Evolutionary conservation across 1,140 invertebrate genomes (phyloP), one percentile per base, ranked within the genome.

Genomic region (Drosophila takahashii): DNA sequence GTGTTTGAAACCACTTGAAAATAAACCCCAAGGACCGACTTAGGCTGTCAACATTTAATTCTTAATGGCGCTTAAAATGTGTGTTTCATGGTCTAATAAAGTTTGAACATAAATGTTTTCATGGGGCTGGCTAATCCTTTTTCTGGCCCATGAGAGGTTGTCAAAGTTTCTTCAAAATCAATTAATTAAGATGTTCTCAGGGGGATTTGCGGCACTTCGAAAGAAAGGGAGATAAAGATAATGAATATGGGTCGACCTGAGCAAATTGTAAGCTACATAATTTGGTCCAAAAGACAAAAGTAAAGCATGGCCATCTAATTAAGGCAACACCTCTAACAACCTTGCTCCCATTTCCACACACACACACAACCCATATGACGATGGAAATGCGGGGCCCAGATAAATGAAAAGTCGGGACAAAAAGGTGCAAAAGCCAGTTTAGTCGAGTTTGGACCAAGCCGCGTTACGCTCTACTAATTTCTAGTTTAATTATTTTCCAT

Each of bases 391-490:
- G 48, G 62, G 64, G 59, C 64, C 59, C 45, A 67, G 64, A 66
- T 65, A 67, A 52, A 67, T 67, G 60, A 51, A 65, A 67, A 67
- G 44, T 65, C 22, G 64, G 60, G 45, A 67, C 64, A 67, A 67
- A 67, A 67, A 52, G 64, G 64, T 65, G 64, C 59, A 67, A 65
- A 67, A 65, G 64, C 64, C 61, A 65, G 64, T 65, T 67, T 65
- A 70, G 67, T 32, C 34, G 16, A 37, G 59, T 22, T 64, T 65
- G 56, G 50, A 44, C 41, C 57, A 58, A 39, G 52, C 44, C 7
- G 71, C 11, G 65, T 79, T 89, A 87, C 83, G 83, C 83, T 87
- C 83, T 87, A 87, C 84, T 87, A 89, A 87, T 89, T 87, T 79
- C 62, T 66, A 72, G 81, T 87, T 86, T 87, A 87, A 86, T 86